phyloP scores from a whole-genome alignment of 2,797 vertebrate genomes.

The Acrossocheilus fasciatus region DNA sequence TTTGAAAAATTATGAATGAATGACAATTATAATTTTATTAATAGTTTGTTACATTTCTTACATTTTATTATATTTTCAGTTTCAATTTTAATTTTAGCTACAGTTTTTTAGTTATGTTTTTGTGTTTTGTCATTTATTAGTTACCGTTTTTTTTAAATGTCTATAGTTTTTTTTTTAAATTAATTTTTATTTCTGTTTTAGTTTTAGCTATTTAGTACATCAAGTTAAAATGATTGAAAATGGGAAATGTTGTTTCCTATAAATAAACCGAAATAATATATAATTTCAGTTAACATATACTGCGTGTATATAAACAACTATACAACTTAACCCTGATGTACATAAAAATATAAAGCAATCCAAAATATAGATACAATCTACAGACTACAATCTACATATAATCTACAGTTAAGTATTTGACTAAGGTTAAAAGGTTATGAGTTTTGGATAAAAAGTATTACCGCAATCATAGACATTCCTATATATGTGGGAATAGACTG shows the following conservation, averaged over 20 bases:
- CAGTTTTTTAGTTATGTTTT: too few relatives aligned
- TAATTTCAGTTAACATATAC: too few relatives aligned
- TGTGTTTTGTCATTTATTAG: background rate
- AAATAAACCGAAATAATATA: background rate
- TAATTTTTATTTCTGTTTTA: background rate
- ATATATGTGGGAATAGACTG: background rate
- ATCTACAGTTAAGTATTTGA: too few relatives aligned
- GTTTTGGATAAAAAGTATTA: background rate
- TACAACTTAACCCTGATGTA: too few relatives aligned
- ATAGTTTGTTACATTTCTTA: background rate
- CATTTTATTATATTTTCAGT: background rate
- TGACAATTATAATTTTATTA: too few relatives aligned
- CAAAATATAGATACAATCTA: too few relatives aligned
- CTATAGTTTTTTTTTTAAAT: too few relatives aligned
- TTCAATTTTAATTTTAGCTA: background rate
- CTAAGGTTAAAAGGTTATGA: background rate
- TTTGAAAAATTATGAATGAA: too few relatives aligned
- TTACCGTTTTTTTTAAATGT: background rate
- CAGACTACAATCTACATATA: too few relatives aligned
- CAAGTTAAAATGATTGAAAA: background rate
- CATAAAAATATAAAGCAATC: too few relatives aligned
- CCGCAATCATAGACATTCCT: background rate
- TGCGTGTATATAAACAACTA: too few relatives aligned
- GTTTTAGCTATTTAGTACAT: background rate
- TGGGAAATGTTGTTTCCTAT: background rate